A percentile compares a stretch with the other conserved stretches of the same genome.
phyloP scores from a whole-genome alignment of 2,797 vertebrate genomes.

The Phylloscopus collybita region DNA sequence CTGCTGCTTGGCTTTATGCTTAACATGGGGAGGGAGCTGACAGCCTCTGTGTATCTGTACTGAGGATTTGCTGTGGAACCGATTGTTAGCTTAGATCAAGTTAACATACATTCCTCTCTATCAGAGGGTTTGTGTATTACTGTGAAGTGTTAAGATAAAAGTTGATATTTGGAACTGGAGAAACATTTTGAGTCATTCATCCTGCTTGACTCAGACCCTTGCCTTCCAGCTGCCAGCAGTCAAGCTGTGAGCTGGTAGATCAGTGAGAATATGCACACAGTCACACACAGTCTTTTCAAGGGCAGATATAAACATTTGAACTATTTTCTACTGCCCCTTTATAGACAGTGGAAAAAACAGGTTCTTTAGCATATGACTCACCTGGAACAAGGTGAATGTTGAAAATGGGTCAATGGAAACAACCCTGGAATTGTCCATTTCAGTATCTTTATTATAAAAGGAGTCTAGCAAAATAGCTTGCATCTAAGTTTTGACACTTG shows the following conservation, averaged over 20 bases:
- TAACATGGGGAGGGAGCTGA: background rate
- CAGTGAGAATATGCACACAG: background rate
- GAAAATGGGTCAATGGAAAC: background rate
- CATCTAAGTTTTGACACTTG: background rate
- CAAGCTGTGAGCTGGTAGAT: background rate
- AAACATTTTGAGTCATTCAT: background rate
- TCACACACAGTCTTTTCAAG: background rate
- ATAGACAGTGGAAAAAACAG: background rate
- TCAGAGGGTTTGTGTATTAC: background rate
- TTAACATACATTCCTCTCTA: background rate
- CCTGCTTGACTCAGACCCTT: background rate
- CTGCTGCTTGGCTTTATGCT: background rate
- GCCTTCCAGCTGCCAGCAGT: background rate
- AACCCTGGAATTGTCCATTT: background rate
- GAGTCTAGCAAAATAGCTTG: background rate
- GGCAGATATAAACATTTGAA: background rate
- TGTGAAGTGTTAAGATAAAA: background rate
- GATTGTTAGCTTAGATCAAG: background rate
- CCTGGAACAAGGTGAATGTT: background rate
- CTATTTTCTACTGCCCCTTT: background rate
- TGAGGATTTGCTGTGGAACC: background rate
- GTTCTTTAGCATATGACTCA: background rate
- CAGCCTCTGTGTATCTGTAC: background rate
- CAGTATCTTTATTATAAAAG: background rate
- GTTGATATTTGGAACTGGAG: background rate